Base-by-base conservation (phyloP, 2,888 invertebrate genomes). In the Pseudolycoriella hygida region DNA sequence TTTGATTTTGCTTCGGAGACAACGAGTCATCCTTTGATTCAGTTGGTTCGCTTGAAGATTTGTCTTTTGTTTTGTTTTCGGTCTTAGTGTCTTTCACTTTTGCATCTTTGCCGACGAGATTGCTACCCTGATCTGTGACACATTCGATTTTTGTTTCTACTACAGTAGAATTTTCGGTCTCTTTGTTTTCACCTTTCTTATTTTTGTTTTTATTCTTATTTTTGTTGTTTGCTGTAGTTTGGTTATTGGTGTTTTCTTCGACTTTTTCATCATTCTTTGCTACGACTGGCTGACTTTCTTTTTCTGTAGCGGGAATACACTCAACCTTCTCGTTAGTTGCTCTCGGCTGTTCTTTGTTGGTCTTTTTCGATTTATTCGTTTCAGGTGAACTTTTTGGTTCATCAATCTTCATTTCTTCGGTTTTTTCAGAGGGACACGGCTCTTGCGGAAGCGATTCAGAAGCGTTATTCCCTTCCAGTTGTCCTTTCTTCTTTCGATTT, bases 401-500 rank as follows among this genome's bases (percentile, higher is more conserved):
- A 17, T 18, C 34, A 14, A 17, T 12, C 12, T 2, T 10, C 3
- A 11, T 11, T 10, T 2, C 14, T 6, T 19, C 41, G 10, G 17
- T 10, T 20, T 19, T 3, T 3, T 39, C 11, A 17, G 11, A 6
- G 3, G 17, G 17, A 11, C 17, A 3, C 40, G 17, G 15, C 17
- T 6, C 40, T 40, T 12, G 14, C 5, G 17, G 17, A 15, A 12
- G 40, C 15, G 14, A 4, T 17, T 17, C 14, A 12, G 40, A 17
- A 12, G 3, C 17, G 3, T 4, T 5, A 40, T 6, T 40, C 40
- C 15, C 5, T 40, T 40, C 14, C 4, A 10, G 17, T 20, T 19
- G 14, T 10, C 20, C 37, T 34, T 18, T 3, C 19, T n/a, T 43
- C 38, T 44, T 44, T 11, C 37, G 17, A n/a, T 42, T 42, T 8